Evolutionary conservation across 1,140 invertebrate genomes (phyloP).

Genomic region (Heliconius melpomene): DNA sequence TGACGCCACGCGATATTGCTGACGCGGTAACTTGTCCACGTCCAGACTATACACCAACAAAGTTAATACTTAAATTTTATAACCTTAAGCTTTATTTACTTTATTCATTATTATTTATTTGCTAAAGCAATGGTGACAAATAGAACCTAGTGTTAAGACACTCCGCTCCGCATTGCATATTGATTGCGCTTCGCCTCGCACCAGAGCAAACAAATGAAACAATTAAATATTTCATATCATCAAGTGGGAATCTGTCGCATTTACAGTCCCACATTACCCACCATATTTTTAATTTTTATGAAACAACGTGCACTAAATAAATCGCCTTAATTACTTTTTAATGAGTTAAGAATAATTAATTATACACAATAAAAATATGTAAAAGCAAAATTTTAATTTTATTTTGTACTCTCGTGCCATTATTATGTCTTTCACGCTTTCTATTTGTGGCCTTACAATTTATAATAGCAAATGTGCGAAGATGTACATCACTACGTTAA

Average conservation of each 20-base stretch:
- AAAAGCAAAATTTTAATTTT: background rate
- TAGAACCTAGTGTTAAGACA: no score
- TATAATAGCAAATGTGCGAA: background rate
- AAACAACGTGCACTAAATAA: background rate
- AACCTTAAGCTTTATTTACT: no score
- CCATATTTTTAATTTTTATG: background rate
- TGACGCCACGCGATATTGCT: background rate
- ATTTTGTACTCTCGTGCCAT: background rate
- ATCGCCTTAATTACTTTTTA: background rate
- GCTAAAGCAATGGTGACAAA: no score
- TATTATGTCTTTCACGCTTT: background rate
- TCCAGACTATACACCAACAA: no score
- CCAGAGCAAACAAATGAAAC: no score
- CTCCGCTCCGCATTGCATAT: no score
- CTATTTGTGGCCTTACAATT: background rate
- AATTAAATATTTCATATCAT: no score
- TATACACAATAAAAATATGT: background rate
- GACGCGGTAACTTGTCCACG: background rate
- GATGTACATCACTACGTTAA: background rate
- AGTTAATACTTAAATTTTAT: no score
- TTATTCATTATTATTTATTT: no score
- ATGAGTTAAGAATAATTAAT: background rate
- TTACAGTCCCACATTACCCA: no score
- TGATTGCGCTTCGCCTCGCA: no score
- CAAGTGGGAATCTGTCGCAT: no score